phyloP scores from a whole-genome alignment of 2,797 vertebrate species.

The Syngnathus acus region DNA sequence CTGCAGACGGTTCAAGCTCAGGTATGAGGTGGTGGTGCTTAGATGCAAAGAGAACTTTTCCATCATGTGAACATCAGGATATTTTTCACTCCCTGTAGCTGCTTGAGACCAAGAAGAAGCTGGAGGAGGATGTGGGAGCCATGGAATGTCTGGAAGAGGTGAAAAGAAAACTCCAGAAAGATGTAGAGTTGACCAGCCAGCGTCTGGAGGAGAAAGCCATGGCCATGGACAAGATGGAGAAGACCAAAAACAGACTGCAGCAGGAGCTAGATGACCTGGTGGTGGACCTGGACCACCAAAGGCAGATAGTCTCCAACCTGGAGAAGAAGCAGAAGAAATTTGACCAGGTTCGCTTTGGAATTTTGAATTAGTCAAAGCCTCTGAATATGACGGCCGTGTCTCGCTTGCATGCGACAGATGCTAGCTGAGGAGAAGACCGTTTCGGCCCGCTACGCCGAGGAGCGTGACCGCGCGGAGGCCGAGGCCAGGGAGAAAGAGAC shows the following conservation, averaged over 20 bases:
- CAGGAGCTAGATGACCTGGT: constrained; percentile 89
- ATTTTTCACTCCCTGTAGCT: constrained; percentile 59
- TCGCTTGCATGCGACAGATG: constrained; percentile 64
- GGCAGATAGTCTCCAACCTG: constrained; percentile 87
- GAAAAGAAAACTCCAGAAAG: constrained; percentile 89
- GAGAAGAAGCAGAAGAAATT: constrained; percentile 98
- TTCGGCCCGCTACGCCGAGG: constrained; percentile 89
- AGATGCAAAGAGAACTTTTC: not conserved
- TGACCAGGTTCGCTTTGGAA: constrained; percentile 76
- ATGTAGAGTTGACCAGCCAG: constrained; percentile 79
- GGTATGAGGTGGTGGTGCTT: constrained; percentile 59
- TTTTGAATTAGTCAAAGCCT: not conserved
- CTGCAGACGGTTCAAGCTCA: constrained; percentile 81
- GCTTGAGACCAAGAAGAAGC: constrained; percentile 88
- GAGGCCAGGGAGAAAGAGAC: constrained; percentile 97
- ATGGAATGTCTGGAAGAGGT: constrained; percentile 90
- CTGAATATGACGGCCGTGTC: not conserved
- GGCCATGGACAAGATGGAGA: constrained; percentile 88
- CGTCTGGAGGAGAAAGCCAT: constrained; percentile 86
- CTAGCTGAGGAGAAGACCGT: constrained; percentile 95
- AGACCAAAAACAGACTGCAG: constrained; percentile 90
- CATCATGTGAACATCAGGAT: not conserved
- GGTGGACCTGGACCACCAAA: constrained; percentile 89
- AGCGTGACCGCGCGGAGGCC: constrained; percentile 90
- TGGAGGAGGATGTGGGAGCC: constrained; percentile 87